Evolutionary conservation across 2,113 vertebrate species (phyloP), one percentile per base, ranked within the genome.

Genomic region (Thalassoma bifasciatum): DNA sequence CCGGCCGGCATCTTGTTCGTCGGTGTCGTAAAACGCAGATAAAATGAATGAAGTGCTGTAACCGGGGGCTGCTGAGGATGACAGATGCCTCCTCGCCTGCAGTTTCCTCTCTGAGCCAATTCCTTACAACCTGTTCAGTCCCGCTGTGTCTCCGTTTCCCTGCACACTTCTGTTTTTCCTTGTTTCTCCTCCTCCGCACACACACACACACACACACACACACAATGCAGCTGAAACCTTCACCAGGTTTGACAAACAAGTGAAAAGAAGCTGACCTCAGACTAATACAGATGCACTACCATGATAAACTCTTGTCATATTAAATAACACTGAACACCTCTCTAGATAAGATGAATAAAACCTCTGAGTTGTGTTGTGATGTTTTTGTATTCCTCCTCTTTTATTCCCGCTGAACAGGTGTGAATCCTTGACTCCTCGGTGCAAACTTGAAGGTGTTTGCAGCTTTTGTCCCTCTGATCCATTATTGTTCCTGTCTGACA

Each of bases 51-150:
- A 62, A 53, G 24, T 0, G 64, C 34, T 0, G 57, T 42, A 61
- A 67, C 72, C 37, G 37, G 24, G 0, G 51, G 75, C 50, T 17
- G 65, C 61, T 0, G 42, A 22, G 59, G 81, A 69, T 44, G 73
- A 74, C 77, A 58, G 71, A 79, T 52, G 30, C 22, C 24, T 46
- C 16, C 67, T 76, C 63, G 59, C 77, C 62, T 17, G 36, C 37
- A 56, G 52, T 22, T 68, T 60, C 46, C 40, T 54, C 38, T 71
- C 71, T n/a, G 10, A 50, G 71, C 54, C 53, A 12, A 16, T 0
- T 9, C 70, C 70, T 54, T 37, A 61, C 24, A 66, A 17, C 21
- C 54, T 23, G 64, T 16, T 61, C 34, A 50, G 13, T 52, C 60
- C 61, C 40, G 24, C 65, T 21, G 37, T 34, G n/a, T 65, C 64